phyloP scores from a whole-genome alignment of 2,113 vertebrate species.

The Genyomyrus donnyi region DNA sequence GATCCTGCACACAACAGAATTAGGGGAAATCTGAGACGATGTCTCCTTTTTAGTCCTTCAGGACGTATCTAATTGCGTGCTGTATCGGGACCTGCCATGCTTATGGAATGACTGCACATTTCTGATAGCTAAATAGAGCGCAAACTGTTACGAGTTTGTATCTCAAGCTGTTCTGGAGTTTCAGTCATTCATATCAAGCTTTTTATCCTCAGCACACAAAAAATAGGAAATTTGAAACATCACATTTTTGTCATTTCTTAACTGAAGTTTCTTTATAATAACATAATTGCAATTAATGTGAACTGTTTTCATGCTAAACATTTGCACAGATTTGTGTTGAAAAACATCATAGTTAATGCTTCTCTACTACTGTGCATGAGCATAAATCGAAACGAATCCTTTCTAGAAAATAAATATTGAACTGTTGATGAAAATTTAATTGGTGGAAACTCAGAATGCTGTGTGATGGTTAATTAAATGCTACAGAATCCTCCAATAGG shows the following conservation, averaged over 20 bases:
- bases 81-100: constrained; percentile 13
- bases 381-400: not conserved
- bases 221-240: not conserved
- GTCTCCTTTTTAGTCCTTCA: not conserved
- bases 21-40: not conserved
- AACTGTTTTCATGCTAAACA: not conserved
- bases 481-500: not conserved
- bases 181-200: not conserved
- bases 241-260: not conserved
- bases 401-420: not conserved
- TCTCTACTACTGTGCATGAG: not conserved
- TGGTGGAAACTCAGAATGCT: not conserved
- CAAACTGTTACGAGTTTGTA: not conserved
- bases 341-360: not conserved
- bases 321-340: not conserved
- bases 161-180: not conserved
- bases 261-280: not conserved
- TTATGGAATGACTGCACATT: constrained; percentile 42
- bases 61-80: not conserved
- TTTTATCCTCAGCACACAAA: not conserved
- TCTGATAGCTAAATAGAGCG: constrained; percentile 28
- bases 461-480: not conserved
- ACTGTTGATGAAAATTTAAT: not conserved
- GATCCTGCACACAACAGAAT: not conserved
- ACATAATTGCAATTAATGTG: not conserved